Base-by-base conservation (phyloP, 2,113 vertebrate species). In the Brachionichthys hirsutus region DNA sequence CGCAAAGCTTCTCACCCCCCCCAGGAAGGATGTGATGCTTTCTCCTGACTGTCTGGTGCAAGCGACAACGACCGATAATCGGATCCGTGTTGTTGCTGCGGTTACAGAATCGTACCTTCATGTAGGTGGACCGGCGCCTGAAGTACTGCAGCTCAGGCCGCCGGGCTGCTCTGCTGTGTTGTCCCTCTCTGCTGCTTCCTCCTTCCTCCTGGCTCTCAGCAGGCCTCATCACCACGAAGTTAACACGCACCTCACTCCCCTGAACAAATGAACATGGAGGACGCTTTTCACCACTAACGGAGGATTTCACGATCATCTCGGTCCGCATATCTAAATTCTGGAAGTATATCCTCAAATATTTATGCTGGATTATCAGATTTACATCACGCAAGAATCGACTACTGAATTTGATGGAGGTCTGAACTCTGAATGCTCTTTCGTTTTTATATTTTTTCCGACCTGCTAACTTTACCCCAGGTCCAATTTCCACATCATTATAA, bases 201-300 rank as follows among this genome's bases (percentile, higher is more conserved):
- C 83, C 83, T 2, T 96, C 94, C 54, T 94, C 94, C 44, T 36
- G 72, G 1, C 73, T 6, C 10, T 95, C 92, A 1, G 74, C 41
- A 52, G 88, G 87, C 68, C 94, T 89, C 89, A 95, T 88, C 52
- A 95, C 92, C 49, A 95, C 93, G 70, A 97, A 96, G 88, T 94
- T 95, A 62, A 97, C 95, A 19, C 93, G 89, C 38, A 92, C 89
- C 73, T 96, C 95, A 12, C 94, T 95, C 60, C 70, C 92, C 95
- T 96, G 73, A 22, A 77, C 11, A 63, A 1, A 46, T 15, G 0
- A 19, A 13, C 18, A 14, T 14, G 51, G 46, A 14, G 14, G 7
- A 62, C 47, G 8, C n/a, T 6, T 3, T 3, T 10, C 8, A 42
- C 18, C 11, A 40, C 3, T 48, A 19, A 24, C 12, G 45, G 15